Conservation (phyloP, 2,888 invertebrate genomes). For the Itoplectis maculator region DNA sequence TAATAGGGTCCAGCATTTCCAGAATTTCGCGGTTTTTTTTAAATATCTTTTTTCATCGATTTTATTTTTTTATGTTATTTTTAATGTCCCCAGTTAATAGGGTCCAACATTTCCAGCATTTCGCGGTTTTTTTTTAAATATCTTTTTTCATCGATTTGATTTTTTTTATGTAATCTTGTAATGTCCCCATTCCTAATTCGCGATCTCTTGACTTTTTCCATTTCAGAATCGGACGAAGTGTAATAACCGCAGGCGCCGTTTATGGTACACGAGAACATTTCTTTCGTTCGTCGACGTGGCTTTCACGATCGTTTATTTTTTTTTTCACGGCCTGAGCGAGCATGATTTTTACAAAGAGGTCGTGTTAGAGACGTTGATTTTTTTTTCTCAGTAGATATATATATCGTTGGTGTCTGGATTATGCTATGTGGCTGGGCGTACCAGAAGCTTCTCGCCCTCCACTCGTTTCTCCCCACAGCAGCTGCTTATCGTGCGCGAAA, state of each 20-base stretch:
- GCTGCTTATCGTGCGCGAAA: conserved; percentile 27
- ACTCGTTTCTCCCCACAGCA: conserved; percentile 6
- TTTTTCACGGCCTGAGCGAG: conserved; percentile 49
- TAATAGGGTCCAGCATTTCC: neutral
- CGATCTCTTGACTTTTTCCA: conserved; percentile 48
- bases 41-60: neutral
- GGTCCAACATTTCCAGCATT: neutral
- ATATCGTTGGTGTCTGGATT: conserved; percentile 34
- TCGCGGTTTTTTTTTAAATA: neutral
- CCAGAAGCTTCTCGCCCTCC: conserved; percentile 22
- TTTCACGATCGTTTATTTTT: conserved; percentile 25
- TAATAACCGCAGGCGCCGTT: conserved; percentile 41
- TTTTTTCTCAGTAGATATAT: conserved; percentile 40
- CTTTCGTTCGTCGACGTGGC: conserved; percentile 45
- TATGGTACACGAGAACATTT: conserved; percentile 57
- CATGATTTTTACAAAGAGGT: conserved; percentile 55
- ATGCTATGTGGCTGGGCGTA: conserved; percentile 36
- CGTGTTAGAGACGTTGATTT: too few relatives aligned
- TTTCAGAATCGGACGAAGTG: conserved; percentile 65
- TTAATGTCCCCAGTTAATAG: neutral
- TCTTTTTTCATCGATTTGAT: neutral
- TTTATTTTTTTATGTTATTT: too few relatives aligned
- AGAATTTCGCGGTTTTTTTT: neutral
- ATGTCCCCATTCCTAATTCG: conserved; percentile 14
- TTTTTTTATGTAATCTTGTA: conserved; percentile 1